Conservation (phyloP, 2,797 vertebrate genomes). For the Micrastur ruficollis region DNA sequence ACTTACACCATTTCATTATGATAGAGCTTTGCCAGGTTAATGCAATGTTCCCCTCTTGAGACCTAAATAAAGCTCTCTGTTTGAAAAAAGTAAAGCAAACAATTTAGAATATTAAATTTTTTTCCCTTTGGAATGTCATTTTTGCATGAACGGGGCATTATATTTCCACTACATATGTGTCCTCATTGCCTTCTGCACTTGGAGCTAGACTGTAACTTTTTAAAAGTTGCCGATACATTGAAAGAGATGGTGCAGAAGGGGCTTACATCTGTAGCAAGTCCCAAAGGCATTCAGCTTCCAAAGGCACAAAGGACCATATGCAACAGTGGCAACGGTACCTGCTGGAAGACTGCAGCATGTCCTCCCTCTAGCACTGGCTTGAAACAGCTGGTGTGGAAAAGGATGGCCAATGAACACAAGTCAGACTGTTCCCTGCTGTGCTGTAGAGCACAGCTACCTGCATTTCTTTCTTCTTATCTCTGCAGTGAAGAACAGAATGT, state of each 20-base stretch:
- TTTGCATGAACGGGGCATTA: neutral
- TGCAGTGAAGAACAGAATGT: neutral
- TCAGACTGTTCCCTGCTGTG: neutral
- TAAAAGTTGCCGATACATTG: neutral
- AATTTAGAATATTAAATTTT: neutral
- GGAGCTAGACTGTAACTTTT: neutral
- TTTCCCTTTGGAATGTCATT: neutral
- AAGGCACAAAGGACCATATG: neutral
- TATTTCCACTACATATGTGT: neutral
- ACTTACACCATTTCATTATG: neutral
- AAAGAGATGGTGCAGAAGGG: conserved; percentile 27
- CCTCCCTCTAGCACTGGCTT: neutral
- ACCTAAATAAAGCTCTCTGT: neutral
- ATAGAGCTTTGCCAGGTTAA: neutral
- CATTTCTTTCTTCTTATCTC: neutral
- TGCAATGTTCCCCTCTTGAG: neutral
- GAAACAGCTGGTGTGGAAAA: neutral
- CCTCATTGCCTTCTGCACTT: neutral
- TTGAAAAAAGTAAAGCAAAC: neutral
- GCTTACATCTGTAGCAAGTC: neutral
- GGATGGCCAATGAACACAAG: neutral
- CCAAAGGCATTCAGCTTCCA: neutral
- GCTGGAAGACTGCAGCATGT: neutral
- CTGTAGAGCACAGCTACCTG: neutral
- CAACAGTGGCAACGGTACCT: neutral